Evolutionary conservation across 2,888 invertebrate genomes (phyloP).

Genomic region (Drosophila rubida): DNA sequence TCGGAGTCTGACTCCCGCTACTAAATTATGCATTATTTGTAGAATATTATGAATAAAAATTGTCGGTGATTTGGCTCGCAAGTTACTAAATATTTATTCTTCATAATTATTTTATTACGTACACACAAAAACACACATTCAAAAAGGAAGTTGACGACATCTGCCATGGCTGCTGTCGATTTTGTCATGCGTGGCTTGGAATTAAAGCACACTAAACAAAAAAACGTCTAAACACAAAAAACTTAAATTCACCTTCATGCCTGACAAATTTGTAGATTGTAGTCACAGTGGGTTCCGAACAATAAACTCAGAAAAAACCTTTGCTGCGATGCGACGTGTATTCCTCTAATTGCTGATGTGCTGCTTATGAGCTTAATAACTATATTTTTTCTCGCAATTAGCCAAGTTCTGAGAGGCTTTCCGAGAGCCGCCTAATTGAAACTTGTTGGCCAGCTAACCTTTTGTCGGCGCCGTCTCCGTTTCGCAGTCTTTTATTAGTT

Average conservation of each 20-base stretch:
- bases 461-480: conserved; percentile 41
- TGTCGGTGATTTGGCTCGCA: conserved; percentile 29
- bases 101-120: conserved; percentile 75
- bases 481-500: conserved; percentile 32
- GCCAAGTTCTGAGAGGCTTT: conserved; percentile 44
- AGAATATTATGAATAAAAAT: conserved; percentile 27
- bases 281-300: conserved; percentile 9
- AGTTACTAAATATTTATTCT: conserved; percentile 77
- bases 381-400: conserved; percentile 58
- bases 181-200: conserved; percentile 78
- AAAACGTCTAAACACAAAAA: conserved; percentile 14
- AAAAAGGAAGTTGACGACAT: conserved; percentile 79
- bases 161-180: conserved; percentile 47
- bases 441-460: conserved; percentile 46
- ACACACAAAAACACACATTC: conserved; percentile 9
- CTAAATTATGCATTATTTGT: conserved; percentile 78
- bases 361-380: conserved; percentile 65
- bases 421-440: conserved; percentile 39
- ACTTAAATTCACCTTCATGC: conserved; percentile 68
- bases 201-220: conserved; percentile 42
- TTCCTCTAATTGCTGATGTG: conserved; percentile 59
- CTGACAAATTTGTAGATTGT: conserved; percentile 66
- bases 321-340: conserved; percentile 25
- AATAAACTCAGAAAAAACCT: background rate
- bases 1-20: conserved; percentile 6